Percentiles rank a stretch among this genome's conserved stretches.
Evolutionary conservation across 2,113 vertebrate species (phyloP).

Genomic region (Otolemur garnettii): DNA sequence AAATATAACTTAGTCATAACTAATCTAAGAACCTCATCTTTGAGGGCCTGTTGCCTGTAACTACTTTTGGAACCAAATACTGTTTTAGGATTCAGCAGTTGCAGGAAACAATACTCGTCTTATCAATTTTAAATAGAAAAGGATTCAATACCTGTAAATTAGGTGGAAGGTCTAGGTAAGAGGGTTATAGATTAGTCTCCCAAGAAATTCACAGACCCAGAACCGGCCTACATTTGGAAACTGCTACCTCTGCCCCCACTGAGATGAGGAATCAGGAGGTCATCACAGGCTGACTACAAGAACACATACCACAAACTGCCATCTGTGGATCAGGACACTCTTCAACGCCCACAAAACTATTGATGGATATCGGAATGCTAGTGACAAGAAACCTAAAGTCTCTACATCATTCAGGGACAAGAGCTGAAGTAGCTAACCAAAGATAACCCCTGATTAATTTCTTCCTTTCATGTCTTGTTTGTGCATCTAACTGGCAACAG

Average conservation of each 20-base stretch:
- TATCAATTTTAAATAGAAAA: constrained; percentile 49
- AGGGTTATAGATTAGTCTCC: neutral
- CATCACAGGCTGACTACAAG: neutral
- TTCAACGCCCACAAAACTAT: neutral
- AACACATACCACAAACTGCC: neutral
- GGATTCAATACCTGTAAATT: neutral
- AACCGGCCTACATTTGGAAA: neutral
- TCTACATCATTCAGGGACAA: neutral
- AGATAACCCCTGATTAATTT: neutral
- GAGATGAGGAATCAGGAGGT: neutral
- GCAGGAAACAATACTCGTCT: neutral
- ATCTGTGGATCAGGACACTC: neutral
- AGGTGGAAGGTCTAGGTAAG: neutral
- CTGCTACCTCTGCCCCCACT: neutral
- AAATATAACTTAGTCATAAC: constrained; percentile 4
- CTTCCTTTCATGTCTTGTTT: neutral
- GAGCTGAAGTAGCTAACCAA: neutral
- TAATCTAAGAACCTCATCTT: neutral
- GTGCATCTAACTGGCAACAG: neutral
- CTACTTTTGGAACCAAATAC: constrained; percentile 42
- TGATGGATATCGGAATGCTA: neutral
- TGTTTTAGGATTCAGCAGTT: neutral
- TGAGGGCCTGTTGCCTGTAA: neutral
- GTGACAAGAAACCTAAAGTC: neutral
- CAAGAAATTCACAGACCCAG: neutral